Percentiles rank a stretch among this genome's conserved stretches.
These are phyloP conservation scores for Pseudachorutes palmiensis DNA, from an alignment of 1,140 invertebrate species.

Conservation along the genomic window DNA sequence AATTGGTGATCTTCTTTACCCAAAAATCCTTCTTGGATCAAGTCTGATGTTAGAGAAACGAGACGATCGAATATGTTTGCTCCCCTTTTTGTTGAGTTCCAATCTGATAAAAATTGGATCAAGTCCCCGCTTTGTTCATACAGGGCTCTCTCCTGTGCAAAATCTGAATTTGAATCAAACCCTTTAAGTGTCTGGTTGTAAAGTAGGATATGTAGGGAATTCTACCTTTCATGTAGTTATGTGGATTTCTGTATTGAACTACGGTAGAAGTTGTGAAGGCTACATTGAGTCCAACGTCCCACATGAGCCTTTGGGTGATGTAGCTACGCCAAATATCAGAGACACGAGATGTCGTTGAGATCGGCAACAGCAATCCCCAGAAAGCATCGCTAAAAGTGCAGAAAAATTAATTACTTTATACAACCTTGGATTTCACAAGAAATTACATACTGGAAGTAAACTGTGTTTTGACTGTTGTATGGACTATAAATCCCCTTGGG, in stretches of 20 bases:
- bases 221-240: conserved; percentile 31
- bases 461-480: conserved; percentile 42
- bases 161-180: no score
- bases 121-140: conserved; percentile 36
- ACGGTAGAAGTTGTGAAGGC: background rate
- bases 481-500: conserved; percentile 29
- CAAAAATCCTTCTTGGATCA: background rate
- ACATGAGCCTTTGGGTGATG: conserved; percentile 40
- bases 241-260: background rate
- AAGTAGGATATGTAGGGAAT: no score
- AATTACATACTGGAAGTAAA: no score
- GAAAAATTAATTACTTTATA: no score
- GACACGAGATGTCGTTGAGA: conserved; percentile 39
- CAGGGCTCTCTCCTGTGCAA: conserved; percentile 34
- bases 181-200: no score
- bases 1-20: background rate
- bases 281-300: conserved; percentile 35
- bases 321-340: conserved; percentile 42
- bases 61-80: background rate
- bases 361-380: conserved; percentile 40
- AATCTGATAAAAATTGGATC: conserved; percentile 32
- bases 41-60: background rate
- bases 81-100: conserved; percentile 7
- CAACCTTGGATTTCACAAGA: no score
- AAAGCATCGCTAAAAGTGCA: conserved; percentile 40